Evolutionary conservation across 2,113 vertebrate species (phyloP).

Genomic region (Leucosticte australis): DNA sequence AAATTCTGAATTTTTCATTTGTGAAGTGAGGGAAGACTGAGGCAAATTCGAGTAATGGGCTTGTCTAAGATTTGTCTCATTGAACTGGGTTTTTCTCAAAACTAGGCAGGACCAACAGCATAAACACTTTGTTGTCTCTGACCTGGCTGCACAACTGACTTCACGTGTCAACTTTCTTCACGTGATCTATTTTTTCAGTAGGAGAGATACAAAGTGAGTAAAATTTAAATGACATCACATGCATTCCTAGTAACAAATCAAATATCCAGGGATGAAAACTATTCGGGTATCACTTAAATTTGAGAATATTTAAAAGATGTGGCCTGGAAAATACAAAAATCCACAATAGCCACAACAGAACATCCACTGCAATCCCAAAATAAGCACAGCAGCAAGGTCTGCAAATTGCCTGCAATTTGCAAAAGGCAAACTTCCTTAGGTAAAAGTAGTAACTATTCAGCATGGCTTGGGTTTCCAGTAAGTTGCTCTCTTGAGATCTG

Average conservation of each 20-base stretch:
- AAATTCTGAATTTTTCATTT: background rate
- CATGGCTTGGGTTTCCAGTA: conserved; percentile 7
- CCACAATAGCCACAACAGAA: background rate
- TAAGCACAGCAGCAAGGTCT: background rate
- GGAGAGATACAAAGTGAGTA: background rate
- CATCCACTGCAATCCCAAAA: background rate
- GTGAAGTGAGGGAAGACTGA: background rate
- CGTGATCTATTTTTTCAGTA: background rate
- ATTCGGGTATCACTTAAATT: background rate
- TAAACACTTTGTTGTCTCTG: background rate
- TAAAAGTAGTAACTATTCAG: conserved; percentile 4
- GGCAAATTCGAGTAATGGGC: background rate
- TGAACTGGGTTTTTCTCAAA: background rate
- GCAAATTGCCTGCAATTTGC: conserved; percentile 2
- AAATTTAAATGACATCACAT: background rate
- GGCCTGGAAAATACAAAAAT: background rate
- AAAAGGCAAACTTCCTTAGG: conserved; percentile 21
- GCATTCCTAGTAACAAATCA: background rate
- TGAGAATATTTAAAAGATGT: background rate
- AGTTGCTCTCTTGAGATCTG: background rate
- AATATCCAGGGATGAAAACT: background rate
- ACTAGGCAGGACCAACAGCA: background rate
- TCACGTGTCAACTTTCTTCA: background rate
- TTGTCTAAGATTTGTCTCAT: background rate
- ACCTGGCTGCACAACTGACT: background rate